Conservation (phyloP, 2,113 vertebrate genomes). For the Isurus oxyrinchus region DNA sequence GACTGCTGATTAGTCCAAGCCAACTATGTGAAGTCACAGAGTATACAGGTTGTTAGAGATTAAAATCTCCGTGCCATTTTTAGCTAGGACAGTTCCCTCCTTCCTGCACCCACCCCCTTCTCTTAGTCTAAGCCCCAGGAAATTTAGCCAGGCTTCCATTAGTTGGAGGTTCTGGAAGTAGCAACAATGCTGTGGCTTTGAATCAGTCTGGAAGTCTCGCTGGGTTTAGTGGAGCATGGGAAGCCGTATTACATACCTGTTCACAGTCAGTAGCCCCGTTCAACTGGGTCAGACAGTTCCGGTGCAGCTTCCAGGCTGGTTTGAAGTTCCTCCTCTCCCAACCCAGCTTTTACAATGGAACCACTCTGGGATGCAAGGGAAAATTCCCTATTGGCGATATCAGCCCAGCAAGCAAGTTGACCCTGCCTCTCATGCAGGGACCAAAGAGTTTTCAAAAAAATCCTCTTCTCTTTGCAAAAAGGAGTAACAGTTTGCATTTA, state of each 20-base stretch:
- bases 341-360: too few relatives aligned
- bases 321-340: background rate
- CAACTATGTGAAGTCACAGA: background rate
- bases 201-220: background rate
- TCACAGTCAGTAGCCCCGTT: background rate
- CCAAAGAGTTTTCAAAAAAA: background rate
- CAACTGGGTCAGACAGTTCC: background rate
- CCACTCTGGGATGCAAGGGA: background rate
- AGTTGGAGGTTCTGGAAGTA: background rate
- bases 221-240: background rate
- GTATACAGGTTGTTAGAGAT: too few relatives aligned
- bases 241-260: background rate
- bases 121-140: background rate
- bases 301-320: background rate
- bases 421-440: too few relatives aligned
- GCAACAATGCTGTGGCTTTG: background rate
- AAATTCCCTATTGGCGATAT: background rate
- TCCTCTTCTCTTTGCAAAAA: background rate
- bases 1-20: background rate
- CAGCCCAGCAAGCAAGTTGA: too few relatives aligned
- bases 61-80: background rate
- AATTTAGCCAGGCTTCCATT: background rate
- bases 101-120: background rate
- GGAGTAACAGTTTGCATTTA: background rate
- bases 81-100: background rate